Evolutionary conservation across 2,797 vertebrate species (phyloP).

Genomic region (Carapus acus): DNA sequence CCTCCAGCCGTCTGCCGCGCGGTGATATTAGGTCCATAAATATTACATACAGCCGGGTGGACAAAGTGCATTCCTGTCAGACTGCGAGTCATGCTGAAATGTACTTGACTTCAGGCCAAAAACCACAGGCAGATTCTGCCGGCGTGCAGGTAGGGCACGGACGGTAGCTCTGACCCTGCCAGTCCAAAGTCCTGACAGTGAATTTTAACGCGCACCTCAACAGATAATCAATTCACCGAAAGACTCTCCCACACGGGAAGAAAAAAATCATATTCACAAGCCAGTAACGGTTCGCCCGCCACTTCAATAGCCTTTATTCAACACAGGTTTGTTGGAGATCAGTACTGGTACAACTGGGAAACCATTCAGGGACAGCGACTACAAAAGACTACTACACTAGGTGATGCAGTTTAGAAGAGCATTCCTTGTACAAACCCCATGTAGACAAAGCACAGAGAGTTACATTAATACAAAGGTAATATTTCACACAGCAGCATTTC

Average conservation of each 20-base stretch:
- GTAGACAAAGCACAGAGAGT: no score
- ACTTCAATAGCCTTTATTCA: no score
- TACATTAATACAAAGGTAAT: no score
- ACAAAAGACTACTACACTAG: no score
- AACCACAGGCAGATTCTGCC: conserved; percentile 19
- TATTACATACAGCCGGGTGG: conserved; percentile 39
- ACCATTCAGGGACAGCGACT: no score
- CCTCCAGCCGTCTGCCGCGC: conserved; percentile 29
- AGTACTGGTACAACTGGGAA: no score
- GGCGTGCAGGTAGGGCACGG: neutral
- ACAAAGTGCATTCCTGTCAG: conserved; percentile 32
- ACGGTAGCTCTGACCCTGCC: conserved; percentile 14
- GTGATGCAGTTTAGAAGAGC: no score
- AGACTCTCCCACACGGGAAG: no score
- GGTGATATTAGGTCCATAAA: conserved; percentile 42
- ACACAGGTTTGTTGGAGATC: no score
- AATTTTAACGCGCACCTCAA: neutral
- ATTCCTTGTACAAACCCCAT: no score
- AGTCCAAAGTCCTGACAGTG: neutral
- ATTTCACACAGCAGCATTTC: neutral
- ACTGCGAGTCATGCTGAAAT: conserved; percentile 35
- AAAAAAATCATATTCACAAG: no score
- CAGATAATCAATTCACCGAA: neutral
- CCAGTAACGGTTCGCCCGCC: no score
- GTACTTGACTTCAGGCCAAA: conserved; percentile 34